Evolutionary conservation across 1,140 invertebrate genomes (phyloP).

Genomic region (Colletes latitarsis): DNA sequence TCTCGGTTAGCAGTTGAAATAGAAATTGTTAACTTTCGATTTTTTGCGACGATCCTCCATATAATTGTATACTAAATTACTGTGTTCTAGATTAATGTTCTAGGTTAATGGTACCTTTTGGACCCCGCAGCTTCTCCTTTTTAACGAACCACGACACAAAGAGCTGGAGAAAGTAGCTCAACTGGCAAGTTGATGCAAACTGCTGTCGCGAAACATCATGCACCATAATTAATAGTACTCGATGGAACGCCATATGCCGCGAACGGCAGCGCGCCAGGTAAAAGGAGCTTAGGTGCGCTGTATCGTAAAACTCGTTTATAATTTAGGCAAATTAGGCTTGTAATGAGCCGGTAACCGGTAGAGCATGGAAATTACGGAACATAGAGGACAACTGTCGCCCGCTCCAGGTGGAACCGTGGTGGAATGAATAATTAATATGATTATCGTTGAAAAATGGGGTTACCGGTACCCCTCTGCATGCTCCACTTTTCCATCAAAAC

Average conservation of each 20-base stretch:
- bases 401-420: constrained; percentile 10
- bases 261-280: neutral
- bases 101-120: neutral
- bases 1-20: too few species aligned
- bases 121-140: neutral
- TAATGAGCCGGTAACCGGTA: constrained; percentile 21
- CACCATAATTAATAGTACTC: neutral
- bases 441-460: neutral
- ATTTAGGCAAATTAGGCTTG: constrained; percentile 13
- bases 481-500: too few species aligned
- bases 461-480: too few species aligned
- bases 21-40: too few species aligned
- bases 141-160: neutral
- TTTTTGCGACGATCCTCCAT: too few species aligned
- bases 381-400: constrained; percentile 8
- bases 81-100: neutral
- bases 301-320: neutral
- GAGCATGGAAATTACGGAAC: constrained; percentile 25
- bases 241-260: neutral
- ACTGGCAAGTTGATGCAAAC: neutral
- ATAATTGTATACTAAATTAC: neutral
- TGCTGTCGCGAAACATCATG: neutral
- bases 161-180: neutral
- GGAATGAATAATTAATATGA: constrained; percentile 15
- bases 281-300: neutral